Conservation (phyloP, 2,113 vertebrate species). For the mouse (Mus musculus) region DNA sequence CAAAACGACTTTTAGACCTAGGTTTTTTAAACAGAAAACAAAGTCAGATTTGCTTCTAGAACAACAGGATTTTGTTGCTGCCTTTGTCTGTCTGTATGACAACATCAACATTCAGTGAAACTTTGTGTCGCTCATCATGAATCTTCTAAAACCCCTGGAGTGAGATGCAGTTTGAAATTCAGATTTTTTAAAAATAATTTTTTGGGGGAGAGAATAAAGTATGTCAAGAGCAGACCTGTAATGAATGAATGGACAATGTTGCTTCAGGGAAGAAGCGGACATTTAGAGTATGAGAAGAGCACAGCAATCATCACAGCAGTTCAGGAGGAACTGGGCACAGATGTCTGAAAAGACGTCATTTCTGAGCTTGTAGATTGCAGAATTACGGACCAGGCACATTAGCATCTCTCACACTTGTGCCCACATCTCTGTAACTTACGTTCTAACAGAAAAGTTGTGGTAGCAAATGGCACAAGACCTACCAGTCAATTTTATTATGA, state of each 20-base stretch:
- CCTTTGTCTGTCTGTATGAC: not conserved
- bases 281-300: constrained; percentile 15
- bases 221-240: not conserved
- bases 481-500: constrained; percentile 49
- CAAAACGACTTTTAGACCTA: constrained; percentile 89
- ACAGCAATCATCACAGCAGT: not conserved
- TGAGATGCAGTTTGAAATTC: constrained; percentile 33
- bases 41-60: constrained; percentile 59
- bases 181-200: not conserved
- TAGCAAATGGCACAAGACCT: constrained; percentile 11
- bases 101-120: constrained; percentile 18
- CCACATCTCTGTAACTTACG: constrained; percentile 37
- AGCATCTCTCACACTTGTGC: constrained; percentile 21
- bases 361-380: constrained; percentile 5
- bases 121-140: not conserved
- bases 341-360: not conserved
- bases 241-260: not conserved
- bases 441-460: constrained; percentile 56
- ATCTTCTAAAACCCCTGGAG: constrained; percentile 22
- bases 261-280: constrained; percentile 28
- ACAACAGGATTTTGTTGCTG: not conserved
- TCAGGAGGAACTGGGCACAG: constrained; percentile 4
- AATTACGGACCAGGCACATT: not conserved
- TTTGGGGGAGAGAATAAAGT: not conserved
- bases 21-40: constrained; percentile 77